These are phyloP conservation scores for Dicyrtoma fusca DNA, from an alignment of 2,888 invertebrate species.

Conservation along the genomic window DNA sequence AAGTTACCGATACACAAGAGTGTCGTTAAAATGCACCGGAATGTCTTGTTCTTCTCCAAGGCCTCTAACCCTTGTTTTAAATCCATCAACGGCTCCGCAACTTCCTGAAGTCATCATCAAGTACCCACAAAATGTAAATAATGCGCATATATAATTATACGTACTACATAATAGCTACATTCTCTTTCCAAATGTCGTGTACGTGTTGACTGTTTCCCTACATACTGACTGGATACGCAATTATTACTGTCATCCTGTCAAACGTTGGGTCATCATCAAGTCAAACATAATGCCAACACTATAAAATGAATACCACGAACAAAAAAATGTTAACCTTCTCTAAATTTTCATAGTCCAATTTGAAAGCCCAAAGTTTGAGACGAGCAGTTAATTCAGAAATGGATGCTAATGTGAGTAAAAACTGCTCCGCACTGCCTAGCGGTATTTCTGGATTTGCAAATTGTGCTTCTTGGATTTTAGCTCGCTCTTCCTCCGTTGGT, in stretches of 20 bases:
- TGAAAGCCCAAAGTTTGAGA: slow-evolving; percentile 96
- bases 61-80: slow-evolving; percentile 95
- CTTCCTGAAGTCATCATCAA: slow-evolving; percentile 70
- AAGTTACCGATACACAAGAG: slow-evolving; percentile 94
- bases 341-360: slow-evolving; percentile 94
- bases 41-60: slow-evolving; percentile 87
- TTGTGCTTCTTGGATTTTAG: slow-evolving; percentile 96
- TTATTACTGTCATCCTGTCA: too few species aligned
- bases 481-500: slow-evolving; percentile 93
- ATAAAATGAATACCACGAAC: background rate
- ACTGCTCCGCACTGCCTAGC: slow-evolving; percentile 96
- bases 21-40: slow-evolving; percentile 91
- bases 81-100: slow-evolving; percentile 98
- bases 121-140: too few species aligned
- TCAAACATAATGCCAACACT: background rate
- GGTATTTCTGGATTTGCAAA: slow-evolving; percentile 87
- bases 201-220: too few species aligned
- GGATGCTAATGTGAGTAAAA: slow-evolving; percentile 92
- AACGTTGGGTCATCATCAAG: too few species aligned
- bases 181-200: too few species aligned
- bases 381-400: slow-evolving; percentile 93
- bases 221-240: too few species aligned
- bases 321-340: slow-evolving; percentile 70
- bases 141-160: too few species aligned
- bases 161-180: too few species aligned